Evolutionary conservation across 2,113 vertebrate species (phyloP).

Genomic region (Boleophthalmus pectinirostris): DNA sequence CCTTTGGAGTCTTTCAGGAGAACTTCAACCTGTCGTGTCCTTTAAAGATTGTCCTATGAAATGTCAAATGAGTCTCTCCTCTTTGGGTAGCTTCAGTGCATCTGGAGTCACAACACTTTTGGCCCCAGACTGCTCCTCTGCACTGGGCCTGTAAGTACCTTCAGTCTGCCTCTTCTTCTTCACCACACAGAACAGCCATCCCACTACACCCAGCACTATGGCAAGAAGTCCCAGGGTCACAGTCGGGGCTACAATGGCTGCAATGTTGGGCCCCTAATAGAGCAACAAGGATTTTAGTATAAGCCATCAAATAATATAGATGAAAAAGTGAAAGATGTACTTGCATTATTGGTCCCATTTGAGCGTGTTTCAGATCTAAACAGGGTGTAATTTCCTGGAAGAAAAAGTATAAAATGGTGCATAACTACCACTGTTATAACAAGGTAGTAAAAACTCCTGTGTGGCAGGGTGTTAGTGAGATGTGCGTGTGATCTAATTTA

Average conservation of each 20-base stretch:
- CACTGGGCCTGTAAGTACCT: slow-evolving; percentile 87
- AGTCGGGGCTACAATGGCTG: slow-evolving; percentile 83
- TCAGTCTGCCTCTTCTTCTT: slow-evolving; percentile 88
- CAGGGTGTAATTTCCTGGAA: slow-evolving; percentile 47
- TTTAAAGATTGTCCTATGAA: neutral
- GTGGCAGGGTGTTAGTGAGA: too few relatives aligned
- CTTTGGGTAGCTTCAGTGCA: slow-evolving; percentile 86
- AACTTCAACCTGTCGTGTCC: neutral
- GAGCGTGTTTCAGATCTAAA: neutral
- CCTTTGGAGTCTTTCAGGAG: neutral
- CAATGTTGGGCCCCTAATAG: slow-evolving; percentile 63
- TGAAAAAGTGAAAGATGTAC: slow-evolving; percentile 3
- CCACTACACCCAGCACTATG: slow-evolving; percentile 61
- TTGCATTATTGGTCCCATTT: slow-evolving; percentile 35
- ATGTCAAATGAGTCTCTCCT: slow-evolving; percentile 87
- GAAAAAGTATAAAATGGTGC: neutral
- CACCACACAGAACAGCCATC: slow-evolving; percentile 78
- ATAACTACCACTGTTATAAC: slow-evolving; percentile 15
- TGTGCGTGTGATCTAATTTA: too few relatives aligned
- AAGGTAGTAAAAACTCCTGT: too few relatives aligned
- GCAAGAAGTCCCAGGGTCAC: slow-evolving; percentile 75
- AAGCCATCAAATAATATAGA: neutral
- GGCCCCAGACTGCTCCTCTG: slow-evolving; percentile 85
- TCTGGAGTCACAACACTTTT: slow-evolving; percentile 70
- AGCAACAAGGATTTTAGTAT: neutral